Base-by-base conservation (phyloP, 2,113 vertebrate genomes). In the Sapayoa aenigma region DNA sequence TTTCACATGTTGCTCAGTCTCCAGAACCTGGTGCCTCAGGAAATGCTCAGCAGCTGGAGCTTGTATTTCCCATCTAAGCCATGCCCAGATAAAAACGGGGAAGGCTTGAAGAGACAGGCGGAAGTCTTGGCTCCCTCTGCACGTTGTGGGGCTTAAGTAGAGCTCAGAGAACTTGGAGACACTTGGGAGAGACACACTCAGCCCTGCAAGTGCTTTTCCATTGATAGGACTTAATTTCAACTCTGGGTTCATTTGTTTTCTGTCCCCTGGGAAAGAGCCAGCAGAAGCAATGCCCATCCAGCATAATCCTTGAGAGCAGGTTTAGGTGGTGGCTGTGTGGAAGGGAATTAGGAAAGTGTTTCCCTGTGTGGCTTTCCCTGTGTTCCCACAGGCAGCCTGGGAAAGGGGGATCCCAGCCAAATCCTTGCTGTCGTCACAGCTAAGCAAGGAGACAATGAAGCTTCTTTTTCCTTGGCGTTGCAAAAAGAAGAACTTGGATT, bases 1-100 rank as follows among this genome's bases (percentile, higher is more conserved):
- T 16, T 35, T n/a, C 14, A 4, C 0, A 5, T 2, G 18, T 3
- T 44, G 18, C 16, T 41, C 13, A 2, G 6, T 5, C 25, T 49
- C 55, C 50, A 49, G 39, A 31, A 37, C 10, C 19, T 4, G 17
- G 25, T 27, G 27, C 49, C 39, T 39, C 0, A 2, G 84, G 73
- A 55, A 46, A 27, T 5, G n/a, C 86, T 12, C 73, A 37, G 73
- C 67, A 55, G 49, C 46, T 11, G 73, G 37, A 83, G 47, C 52
- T 37, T 10, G 30, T 10, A 4, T 39, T 87, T 42, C 63, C 56
- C 75, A 4, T 2, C 3, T 3, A 3, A 86, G 14, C 52, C 49
- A 14, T 69, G 15, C 33, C 75, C 65, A 9, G 66, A 3, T 23
- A 4, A 37, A 56, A 59, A 5, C 0, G 0, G 28, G 37, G 49